Base-by-base conservation (phyloP, 1,140 invertebrate genomes). In the Diorhabda elongata region DNA sequence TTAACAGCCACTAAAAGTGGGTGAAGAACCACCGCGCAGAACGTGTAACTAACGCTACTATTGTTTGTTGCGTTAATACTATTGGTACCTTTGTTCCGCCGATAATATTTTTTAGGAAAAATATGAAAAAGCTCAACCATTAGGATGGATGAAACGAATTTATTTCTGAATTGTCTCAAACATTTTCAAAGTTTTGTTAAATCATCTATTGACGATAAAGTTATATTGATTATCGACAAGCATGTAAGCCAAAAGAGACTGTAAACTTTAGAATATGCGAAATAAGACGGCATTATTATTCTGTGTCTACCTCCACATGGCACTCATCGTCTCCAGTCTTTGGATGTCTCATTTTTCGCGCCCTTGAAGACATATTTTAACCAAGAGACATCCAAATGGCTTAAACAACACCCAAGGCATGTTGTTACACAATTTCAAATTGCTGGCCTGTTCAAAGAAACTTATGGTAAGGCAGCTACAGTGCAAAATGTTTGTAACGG, bases 51-150 rank as follows among this genome's bases (percentile, higher is more conserved):
- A 61, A 78, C 11, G 74, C 83, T 2, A 81, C 81, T 56, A 58
- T 76, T 61, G 75, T 71, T 5, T 75, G 64, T 72, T 77, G 72
- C 8, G 61, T 79, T n/a, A 79, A 72, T 67, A 76, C 78, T 61
- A 69, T 60, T 44, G 79, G 80, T 47, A 74, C 73, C 56, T 74
- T 61, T 44, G 66, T 82, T 43, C 78, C 79, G 44, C 78, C 76
- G 42, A 73, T 77, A 44, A 66, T 81, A 56, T 83, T 82, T 74
- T 76, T 69, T 2, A 61, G 78, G 6, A 70, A 81, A 74, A 80
- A 79, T 74, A 52, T 52, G 45, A 9, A 52, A 52, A 52, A 52
- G 74, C 75, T 42, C 65, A 77, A 74, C 26, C 72, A 68, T 78
- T 75, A 62, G 77, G 73, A 52, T 80, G 79, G 80, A 78, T 79